phyloP scores from a whole-genome alignment of 2,888 invertebrate species.

The Agriopis aurantiaria region DNA sequence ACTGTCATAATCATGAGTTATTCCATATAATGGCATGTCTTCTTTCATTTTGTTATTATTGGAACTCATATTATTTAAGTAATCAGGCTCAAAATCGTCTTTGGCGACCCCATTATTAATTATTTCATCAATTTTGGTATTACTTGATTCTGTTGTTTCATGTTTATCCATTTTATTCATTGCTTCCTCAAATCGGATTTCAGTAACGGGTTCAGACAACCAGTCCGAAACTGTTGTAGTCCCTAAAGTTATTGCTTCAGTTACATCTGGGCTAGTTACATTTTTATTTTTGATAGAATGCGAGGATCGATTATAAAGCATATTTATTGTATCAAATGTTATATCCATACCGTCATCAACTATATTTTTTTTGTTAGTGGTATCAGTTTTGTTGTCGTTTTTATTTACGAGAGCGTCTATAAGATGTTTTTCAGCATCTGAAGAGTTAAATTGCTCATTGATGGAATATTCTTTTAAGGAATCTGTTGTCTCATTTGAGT shows the following conservation, averaged over 20 bases:
- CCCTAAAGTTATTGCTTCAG: constrained; percentile 47
- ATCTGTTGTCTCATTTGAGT: constrained; percentile 46
- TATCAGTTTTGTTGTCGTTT: constrained; percentile 45
- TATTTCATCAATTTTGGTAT: constrained; percentile 66
- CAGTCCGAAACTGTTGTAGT: constrained; percentile 72
- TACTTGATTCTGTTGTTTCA: constrained; percentile 62
- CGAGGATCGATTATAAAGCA: constrained; percentile 72
- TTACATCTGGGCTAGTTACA: constrained; percentile 47
- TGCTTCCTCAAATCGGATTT: constrained; percentile 66
- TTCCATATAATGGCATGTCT: constrained; percentile 69
- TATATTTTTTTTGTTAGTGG: constrained; percentile 47
- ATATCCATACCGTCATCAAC: constrained; percentile 64
- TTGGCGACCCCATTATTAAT: constrained; percentile 62
- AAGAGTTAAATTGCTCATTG: constrained; percentile 48
- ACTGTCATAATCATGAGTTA: constrained; percentile 72
- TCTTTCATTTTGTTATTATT: constrained; percentile 63
- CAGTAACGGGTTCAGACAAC: constrained; percentile 72
- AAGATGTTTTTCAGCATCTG: constrained; percentile 56
- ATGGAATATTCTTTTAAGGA: constrained; percentile 55
- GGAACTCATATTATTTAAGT: constrained; percentile 68
- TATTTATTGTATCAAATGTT: constrained; percentile 73
- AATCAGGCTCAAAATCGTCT: constrained; percentile 79
- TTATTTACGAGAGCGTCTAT: constrained; percentile 58
- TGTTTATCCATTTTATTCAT: constrained; percentile 64
- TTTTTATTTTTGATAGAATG: constrained; percentile 65